phyloP scores from a whole-genome alignment of 2,888 invertebrate species.

The Synergus japonicus region DNA sequence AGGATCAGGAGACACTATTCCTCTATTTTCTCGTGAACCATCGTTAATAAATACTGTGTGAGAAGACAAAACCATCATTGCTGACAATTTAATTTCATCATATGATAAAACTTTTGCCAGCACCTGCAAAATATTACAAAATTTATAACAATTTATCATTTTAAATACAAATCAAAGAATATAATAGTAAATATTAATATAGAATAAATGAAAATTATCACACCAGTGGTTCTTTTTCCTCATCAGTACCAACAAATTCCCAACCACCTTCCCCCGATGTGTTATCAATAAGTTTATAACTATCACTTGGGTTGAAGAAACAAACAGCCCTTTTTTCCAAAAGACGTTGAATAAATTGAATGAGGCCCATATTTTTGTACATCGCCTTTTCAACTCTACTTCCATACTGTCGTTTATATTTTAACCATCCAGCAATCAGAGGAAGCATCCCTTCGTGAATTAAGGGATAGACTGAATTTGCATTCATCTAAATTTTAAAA shows the following conservation, averaged over 20 bases:
- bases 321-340: slow-evolving; percentile 80
- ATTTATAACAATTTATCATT: not conserved
- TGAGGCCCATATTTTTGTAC: slow-evolving; percentile 81
- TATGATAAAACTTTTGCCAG: slow-evolving; percentile 81
- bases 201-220: not conserved
- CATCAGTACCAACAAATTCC: slow-evolving; percentile 81
- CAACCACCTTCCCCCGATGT: slow-evolving; percentile 79
- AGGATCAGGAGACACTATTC: slow-evolving; percentile 77
- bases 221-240: slow-evolving; percentile 79
- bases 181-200: not conserved
- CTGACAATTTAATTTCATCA: slow-evolving; percentile 82
- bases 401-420: slow-evolving; percentile 80
- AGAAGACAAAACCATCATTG: slow-evolving; percentile 81
- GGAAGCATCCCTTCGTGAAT: slow-evolving; percentile 83
- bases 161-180: too few relatives aligned
- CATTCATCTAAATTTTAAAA: slow-evolving; percentile 64
- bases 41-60: slow-evolving; percentile 82
- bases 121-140: slow-evolving; percentile 59
- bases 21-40: slow-evolving; percentile 80
- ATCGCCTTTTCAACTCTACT: slow-evolving; percentile 79
- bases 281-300: slow-evolving; percentile 79
- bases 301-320: slow-evolving; percentile 79
- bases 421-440: slow-evolving; percentile 82
- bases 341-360: slow-evolving; percentile 80
- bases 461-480: slow-evolving; percentile 82